Evolutionary conservation across 2,888 invertebrate genomes (phyloP).

Genomic region (Cataglyphis albicans): DNA sequence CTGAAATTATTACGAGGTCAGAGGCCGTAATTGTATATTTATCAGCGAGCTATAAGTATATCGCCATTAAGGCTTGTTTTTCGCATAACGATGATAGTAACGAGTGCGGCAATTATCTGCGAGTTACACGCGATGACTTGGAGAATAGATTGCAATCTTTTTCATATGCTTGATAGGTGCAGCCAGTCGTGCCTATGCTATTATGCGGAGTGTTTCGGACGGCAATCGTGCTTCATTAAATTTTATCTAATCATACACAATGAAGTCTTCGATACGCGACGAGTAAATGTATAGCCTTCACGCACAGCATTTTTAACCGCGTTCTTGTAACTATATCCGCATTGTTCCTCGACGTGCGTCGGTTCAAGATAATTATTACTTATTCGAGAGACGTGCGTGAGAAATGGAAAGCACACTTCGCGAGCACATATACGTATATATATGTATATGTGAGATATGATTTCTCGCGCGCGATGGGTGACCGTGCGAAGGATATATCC

Average conservation of each 20-base stretch:
- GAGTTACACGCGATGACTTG: slow-evolving; percentile 50
- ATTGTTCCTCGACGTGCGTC: slow-evolving; percentile 43
- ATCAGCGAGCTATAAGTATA: slow-evolving; percentile 31
- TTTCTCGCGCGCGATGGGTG: slow-evolving; percentile 37
- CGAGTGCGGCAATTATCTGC: slow-evolving; percentile 46
- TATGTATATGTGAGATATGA: slow-evolving; percentile 34
- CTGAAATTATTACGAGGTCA: slow-evolving; percentile 48
- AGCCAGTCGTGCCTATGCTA: slow-evolving; percentile 40
- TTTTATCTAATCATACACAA: slow-evolving; percentile 17
- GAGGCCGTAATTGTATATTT: slow-evolving; percentile 51
- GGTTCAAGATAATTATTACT: slow-evolving; percentile 52
- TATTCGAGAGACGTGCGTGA: slow-evolving; percentile 62
- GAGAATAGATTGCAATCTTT: slow-evolving; percentile 44
- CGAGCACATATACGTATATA: not conserved
- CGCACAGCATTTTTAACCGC: slow-evolving; percentile 26
- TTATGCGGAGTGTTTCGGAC: slow-evolving; percentile 16
- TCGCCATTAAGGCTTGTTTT: slow-evolving; percentile 42
- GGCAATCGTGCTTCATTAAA: not conserved
- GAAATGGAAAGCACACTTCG: slow-evolving; percentile 43
- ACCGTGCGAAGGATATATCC: slow-evolving; percentile 46
- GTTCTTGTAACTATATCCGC: slow-evolving; percentile 1
- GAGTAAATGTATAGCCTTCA: slow-evolving; percentile 1
- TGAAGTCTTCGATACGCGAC: not conserved
- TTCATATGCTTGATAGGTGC: slow-evolving; percentile 39
- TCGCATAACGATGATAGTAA: slow-evolving; percentile 40